These are phyloP conservation scores for Pachypeltis micranthus DNA, from an alignment of 1,140 invertebrate species.

Conservation along the genomic window DNA sequence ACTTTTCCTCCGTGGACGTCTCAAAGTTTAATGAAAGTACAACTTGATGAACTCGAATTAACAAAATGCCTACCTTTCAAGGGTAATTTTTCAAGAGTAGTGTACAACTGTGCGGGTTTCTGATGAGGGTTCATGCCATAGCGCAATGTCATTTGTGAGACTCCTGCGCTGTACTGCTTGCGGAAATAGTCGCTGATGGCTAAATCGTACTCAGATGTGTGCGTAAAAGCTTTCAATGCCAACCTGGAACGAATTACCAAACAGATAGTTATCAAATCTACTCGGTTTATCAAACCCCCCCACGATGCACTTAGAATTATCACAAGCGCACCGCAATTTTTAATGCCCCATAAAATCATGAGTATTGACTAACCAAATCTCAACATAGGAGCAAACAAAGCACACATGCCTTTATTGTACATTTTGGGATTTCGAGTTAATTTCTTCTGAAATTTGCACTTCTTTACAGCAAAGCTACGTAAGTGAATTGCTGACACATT, in stretches of 20 bases:
- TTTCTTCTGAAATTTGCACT: too few relatives aligned
- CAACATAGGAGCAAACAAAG: too few relatives aligned
- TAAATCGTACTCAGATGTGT: constrained; percentile 87
- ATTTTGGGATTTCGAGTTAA: too few relatives aligned
- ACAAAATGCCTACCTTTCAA: constrained; percentile 46
- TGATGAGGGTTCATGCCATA: constrained; percentile 99
- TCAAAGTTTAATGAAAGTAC: not conserved
- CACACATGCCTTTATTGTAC: too few relatives aligned
- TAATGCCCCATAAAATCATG: too few relatives aligned
- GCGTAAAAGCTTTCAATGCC: constrained; percentile 87
- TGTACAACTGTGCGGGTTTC: constrained; percentile 88
- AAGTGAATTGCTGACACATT: too few relatives aligned
- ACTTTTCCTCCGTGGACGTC: too few relatives aligned
- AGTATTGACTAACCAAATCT: too few relatives aligned
- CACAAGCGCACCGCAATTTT: too few relatives aligned
- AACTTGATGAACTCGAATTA: not conserved
- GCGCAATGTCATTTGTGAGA: constrained; percentile 69
- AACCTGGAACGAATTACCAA: constrained; percentile 55
- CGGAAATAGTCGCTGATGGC: constrained; percentile 94
- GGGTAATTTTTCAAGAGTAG: constrained; percentile 66
- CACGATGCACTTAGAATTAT: too few relatives aligned
- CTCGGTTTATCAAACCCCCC: too few relatives aligned
- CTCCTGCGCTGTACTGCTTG: constrained; percentile 66
- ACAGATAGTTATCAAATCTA: constrained; percentile 22
- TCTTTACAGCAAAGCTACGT: too few relatives aligned